A percentile compares a stretch with the other conserved stretches of the same genome.
Evolutionary conservation across 2,797 vertebrate genomes (phyloP).

Genomic region (Dipus sagitta): DNA sequence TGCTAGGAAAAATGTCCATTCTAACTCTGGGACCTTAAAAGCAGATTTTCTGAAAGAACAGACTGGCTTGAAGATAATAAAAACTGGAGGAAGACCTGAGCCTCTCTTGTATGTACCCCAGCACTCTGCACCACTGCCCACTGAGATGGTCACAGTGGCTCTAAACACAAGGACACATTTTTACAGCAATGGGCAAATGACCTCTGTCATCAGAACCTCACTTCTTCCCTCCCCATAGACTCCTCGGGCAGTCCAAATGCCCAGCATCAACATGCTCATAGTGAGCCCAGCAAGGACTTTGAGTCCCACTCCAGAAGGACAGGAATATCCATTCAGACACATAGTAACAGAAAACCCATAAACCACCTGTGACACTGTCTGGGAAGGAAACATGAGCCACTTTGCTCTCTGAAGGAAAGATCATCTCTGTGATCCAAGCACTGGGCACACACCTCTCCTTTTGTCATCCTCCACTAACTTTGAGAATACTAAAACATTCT

Average conservation of each 20-base stretch:
- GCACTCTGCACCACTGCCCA: not conserved
- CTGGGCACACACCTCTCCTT: not conserved
- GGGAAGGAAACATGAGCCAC: not conserved
- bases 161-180: not conserved
- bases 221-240: not conserved
- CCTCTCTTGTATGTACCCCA: not conserved
- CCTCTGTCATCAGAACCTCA: not conserved
- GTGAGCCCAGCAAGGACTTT: not conserved
- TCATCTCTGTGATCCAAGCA: not conserved
- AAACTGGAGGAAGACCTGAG: not conserved
- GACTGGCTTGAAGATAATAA: not conserved
- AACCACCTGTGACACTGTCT: not conserved
- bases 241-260: not conserved
- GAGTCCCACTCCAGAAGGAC: not conserved
- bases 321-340: not conserved
- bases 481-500: not conserved
- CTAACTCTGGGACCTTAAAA: not conserved
- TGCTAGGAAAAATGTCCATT: not conserved
- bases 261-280: not conserved
- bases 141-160: not conserved
- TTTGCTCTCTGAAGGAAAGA: not conserved
- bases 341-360: not conserved
- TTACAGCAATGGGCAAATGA: not conserved
- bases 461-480: not conserved
- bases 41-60: conserved; percentile 26